Evolutionary conservation across 2,888 invertebrate species (phyloP).

Genomic region (Helobdella robusta): DNA sequence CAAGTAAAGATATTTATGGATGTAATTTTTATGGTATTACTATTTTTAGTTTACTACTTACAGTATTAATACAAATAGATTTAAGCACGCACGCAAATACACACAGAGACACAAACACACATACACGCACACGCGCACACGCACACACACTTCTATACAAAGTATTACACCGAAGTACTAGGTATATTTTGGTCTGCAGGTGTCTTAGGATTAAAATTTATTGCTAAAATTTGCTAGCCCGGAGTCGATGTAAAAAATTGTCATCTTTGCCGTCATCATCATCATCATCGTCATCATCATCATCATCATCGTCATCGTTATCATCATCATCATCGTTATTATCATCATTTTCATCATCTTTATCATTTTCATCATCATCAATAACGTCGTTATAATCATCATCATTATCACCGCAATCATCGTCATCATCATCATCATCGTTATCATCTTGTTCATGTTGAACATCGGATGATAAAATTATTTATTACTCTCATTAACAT

Average conservation of each 20-base stretch:
- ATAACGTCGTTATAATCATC: background rate
- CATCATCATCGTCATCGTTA: constrained; percentile 5
- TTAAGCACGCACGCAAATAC: no score
- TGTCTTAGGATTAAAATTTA: no score
- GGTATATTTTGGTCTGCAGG: no score
- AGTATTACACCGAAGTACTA: no score
- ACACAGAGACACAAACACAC: no score
- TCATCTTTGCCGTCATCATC: background rate
- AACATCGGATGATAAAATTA: background rate
- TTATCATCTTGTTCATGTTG: background rate
- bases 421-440: background rate
- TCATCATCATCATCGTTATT: constrained; percentile 8
- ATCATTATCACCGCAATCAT: background rate
- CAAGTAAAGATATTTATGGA: no score
- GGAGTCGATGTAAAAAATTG: constrained; percentile 36
- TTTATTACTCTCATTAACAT: background rate
- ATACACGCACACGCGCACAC: no score
- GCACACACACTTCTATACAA: no score
- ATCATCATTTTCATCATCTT: constrained; percentile 10
- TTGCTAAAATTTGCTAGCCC: no score
- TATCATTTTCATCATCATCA: constrained; percentile 3
- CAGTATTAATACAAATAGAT: no score
- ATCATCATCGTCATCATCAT: background rate
- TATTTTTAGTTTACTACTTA: no score
- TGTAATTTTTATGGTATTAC: no score